Evolutionary conservation across 2,888 invertebrate genomes (phyloP).

Genomic region (Leucophenga maculata): DNA sequence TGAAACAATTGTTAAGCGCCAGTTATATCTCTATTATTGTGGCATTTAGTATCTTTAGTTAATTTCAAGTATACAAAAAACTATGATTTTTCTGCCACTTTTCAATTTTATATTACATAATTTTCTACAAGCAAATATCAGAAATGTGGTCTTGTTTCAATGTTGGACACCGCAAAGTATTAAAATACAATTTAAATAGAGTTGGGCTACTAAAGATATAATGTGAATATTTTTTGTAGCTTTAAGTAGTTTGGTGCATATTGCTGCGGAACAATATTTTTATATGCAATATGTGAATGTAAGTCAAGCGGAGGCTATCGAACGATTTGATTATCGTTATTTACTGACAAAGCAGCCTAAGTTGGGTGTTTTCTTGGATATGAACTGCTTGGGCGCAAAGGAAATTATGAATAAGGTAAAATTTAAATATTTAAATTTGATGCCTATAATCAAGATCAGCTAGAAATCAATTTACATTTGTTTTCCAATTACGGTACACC

Average conservation of each 20-base stretch:
- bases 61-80: too few species aligned
- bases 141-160: constrained; percentile 58
- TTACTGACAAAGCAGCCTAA: constrained; percentile 46
- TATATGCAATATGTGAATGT: constrained; percentile 54
- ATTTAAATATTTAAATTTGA: neutral
- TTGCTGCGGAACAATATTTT: constrained; percentile 26
- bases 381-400: constrained; percentile 52
- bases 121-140: constrained; percentile 53
- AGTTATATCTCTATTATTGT: too few species aligned
- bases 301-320: constrained; percentile 27
- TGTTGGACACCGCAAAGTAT: constrained; percentile 62
- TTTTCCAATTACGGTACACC: too few species aligned
- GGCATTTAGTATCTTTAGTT: too few species aligned
- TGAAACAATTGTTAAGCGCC: too few species aligned
- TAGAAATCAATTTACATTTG: too few species aligned
- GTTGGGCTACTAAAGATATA: too few species aligned
- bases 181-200: too few species aligned
- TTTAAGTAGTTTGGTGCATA: neutral
- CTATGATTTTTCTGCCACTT: too few species aligned
- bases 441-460: too few species aligned
- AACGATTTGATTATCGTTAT: constrained; percentile 46
- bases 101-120: constrained; percentile 60
- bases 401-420: constrained; percentile 56
- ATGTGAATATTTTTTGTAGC: constrained; percentile 6
- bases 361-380: constrained; percentile 63